phyloP scores from a whole-genome alignment of 2,888 invertebrate genomes.

The Danaus chrysippus region DNA sequence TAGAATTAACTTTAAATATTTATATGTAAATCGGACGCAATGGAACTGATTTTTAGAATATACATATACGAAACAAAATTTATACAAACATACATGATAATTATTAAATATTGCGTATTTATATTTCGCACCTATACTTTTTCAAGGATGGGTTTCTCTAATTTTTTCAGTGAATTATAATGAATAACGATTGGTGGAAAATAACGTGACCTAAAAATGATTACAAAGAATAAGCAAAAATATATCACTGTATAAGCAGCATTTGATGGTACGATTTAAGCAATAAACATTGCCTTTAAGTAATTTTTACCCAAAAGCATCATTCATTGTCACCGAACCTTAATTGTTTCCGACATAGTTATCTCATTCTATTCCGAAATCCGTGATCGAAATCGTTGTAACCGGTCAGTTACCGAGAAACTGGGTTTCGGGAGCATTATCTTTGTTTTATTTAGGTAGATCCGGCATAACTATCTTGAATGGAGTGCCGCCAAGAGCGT shows the following conservation, averaged over 20 bases:
- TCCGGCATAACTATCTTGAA: slow-evolving; percentile 63
- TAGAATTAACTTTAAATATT: too few relatives aligned
- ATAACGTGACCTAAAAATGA: too few relatives aligned
- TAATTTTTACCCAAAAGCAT: background rate
- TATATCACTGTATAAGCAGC: background rate
- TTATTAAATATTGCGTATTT: too few relatives aligned
- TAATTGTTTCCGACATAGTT: slow-evolving; percentile 1
- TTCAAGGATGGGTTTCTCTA: too few relatives aligned
- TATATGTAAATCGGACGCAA: too few relatives aligned
- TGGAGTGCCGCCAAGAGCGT: slow-evolving; percentile 73
- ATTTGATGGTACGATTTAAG: background rate
- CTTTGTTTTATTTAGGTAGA: slow-evolving; percentile 69
- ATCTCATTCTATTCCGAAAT: slow-evolving; percentile 5
- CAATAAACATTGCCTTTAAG: background rate
- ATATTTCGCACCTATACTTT: too few relatives aligned
- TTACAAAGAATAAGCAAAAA: background rate
- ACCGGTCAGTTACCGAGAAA: slow-evolving; percentile 57
- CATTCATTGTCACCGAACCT: background rate
- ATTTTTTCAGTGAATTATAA: too few relatives aligned
- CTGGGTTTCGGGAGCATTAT: slow-evolving; percentile 66
- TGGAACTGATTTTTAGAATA: too few relatives aligned
- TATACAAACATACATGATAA: too few relatives aligned
- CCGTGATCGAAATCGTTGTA: slow-evolving; percentile 19
- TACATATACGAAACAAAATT: too few relatives aligned
- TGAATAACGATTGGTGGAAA: too few relatives aligned